Conservation (phyloP, 2,113 vertebrate species). For the Triplophysa tibetana region DNA sequence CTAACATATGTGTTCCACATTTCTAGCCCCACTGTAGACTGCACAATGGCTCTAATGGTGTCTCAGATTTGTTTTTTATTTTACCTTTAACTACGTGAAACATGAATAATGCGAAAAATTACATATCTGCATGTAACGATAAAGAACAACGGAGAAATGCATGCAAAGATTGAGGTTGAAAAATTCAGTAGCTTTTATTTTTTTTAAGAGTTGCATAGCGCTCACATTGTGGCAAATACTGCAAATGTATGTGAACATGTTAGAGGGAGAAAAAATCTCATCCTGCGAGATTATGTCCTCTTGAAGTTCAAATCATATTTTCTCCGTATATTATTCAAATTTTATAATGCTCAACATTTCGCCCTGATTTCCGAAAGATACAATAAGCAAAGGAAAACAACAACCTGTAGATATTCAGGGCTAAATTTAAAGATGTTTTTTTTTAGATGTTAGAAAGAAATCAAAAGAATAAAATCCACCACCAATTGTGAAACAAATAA, state of each 20-base stretch:
- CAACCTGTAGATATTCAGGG: conserved; percentile 61
- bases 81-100: background rate
- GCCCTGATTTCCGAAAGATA: conserved; percentile 55
- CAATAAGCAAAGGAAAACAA: conserved; percentile 63
- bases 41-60: background rate
- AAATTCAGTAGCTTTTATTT: conserved; percentile 75
- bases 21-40: background rate
- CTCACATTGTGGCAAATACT: conserved; percentile 65
- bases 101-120: conserved; percentile 1
- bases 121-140: conserved; percentile 19
- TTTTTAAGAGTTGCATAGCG: conserved; percentile 71
- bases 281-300: conserved; percentile 79
- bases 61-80: too few species aligned
- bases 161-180: conserved; percentile 57
- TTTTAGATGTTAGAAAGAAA: conserved; percentile 49
- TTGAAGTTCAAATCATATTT: conserved; percentile 60
- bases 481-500: conserved; percentile 67
- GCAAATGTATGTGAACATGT: conserved; percentile 76
- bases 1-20: conserved; percentile 39
- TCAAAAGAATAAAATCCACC: conserved; percentile 61
- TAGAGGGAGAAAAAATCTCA: conserved; percentile 77
- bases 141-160: conserved; percentile 57
- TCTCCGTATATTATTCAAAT: conserved; percentile 61
- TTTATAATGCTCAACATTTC: conserved; percentile 65
- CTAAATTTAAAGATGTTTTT: conserved; percentile 56